Conservation (phyloP, 2,797 vertebrate genomes). For the Acrossocheilus wenchowensis region DNA sequence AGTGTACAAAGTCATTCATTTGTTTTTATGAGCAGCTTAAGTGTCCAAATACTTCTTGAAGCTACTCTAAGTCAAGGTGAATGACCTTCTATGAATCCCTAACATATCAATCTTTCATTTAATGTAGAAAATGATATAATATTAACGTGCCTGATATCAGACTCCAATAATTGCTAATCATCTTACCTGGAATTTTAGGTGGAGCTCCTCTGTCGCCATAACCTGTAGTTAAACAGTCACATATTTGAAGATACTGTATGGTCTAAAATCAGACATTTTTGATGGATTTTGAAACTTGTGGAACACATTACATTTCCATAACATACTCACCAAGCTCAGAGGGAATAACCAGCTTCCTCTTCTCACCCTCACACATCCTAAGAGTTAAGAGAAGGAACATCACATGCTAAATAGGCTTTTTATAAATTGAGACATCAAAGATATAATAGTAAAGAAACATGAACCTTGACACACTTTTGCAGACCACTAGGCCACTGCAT, state of each 20-base stretch:
- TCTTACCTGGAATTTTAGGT: conserved; percentile 88
- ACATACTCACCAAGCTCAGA: conserved; percentile 82
- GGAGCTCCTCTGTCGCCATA: conserved; percentile 91
- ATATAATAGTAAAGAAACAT: background rate
- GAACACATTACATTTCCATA: background rate
- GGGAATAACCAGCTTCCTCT: conserved; percentile 92
- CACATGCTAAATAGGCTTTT: background rate
- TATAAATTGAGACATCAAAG: background rate
- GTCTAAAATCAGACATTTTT: background rate
- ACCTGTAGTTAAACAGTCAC: conserved; percentile 68
- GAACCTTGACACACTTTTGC: background rate
- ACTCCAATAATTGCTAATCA: background rate
- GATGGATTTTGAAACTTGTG: background rate
- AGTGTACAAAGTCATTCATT: background rate
- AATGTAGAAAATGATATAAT: background rate
- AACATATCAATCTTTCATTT: background rate
- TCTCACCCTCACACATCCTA: conserved; percentile 93
- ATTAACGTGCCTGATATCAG: background rate
- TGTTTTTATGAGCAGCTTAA: background rate
- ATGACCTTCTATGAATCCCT: background rate
- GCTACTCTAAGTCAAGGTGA: too few species aligned
- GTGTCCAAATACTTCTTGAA: background rate
- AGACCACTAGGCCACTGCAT: background rate
- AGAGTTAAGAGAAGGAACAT: background rate
- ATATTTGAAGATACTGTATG: background rate